Evolutionary conservation across 2,888 invertebrate species (phyloP).

Genomic region (Acrobeloides nanus): DNA sequence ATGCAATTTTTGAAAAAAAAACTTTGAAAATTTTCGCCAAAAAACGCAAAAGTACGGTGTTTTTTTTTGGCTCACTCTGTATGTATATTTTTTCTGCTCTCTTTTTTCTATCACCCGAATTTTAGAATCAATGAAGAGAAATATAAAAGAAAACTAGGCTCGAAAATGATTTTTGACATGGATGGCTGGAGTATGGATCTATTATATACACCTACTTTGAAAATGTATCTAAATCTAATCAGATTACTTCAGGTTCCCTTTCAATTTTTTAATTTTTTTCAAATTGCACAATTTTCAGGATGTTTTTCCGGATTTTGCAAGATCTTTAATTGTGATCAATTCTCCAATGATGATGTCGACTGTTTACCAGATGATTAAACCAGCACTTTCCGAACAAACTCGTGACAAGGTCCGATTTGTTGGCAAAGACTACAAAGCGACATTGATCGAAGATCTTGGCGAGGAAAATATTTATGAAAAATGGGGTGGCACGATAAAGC

Average conservation of each 20-base stretch:
- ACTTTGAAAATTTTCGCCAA: no score
- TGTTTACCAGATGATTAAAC: constrained; percentile 24
- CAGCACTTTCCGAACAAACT: constrained; percentile 27
- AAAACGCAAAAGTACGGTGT: no score
- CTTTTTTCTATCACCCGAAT: no score
- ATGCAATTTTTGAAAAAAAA: no score
- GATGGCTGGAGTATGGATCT: constrained; percentile 45
- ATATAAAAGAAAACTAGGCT: constrained; percentile 27
- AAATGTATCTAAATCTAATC: constrained; percentile 38
- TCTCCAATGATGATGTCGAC: constrained; percentile 25
- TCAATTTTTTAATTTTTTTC: background rate
- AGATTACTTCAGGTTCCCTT: constrained; percentile 29
- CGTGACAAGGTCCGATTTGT: constrained; percentile 27
- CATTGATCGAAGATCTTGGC: constrained; percentile 21
- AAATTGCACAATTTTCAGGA: constrained; percentile 10
- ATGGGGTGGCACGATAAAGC: constrained; percentile 24
- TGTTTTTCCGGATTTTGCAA: constrained; percentile 25
- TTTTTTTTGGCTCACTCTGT: no score
- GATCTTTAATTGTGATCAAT: constrained; percentile 24
- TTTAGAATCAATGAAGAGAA: constrained; percentile 16
- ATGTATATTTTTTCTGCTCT: no score
- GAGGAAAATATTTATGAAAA: constrained; percentile 23
- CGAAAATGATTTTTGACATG: constrained; percentile 43
- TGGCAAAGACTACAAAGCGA: constrained; percentile 15
- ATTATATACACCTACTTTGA: constrained; percentile 34